Percentiles rank a stretch among this genome's conserved stretches.
Conservation (phyloP, 2,113 vertebrate species). For the Capricornis sumatraensis region DNA sequence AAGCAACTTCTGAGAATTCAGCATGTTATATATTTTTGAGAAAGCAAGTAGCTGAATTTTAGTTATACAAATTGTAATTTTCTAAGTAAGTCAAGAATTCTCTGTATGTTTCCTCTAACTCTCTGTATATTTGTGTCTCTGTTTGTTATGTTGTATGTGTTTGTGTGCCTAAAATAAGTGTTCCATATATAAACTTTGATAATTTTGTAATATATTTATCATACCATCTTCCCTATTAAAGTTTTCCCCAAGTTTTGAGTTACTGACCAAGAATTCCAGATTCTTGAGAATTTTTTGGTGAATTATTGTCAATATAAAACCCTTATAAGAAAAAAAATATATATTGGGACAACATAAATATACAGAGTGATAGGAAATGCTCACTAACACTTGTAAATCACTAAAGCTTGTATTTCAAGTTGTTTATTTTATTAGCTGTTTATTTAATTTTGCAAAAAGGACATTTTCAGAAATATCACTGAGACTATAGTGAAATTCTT, state of each 20-base stretch:
- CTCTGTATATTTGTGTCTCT: background rate
- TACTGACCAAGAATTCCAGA: background rate
- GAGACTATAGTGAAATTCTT: background rate
- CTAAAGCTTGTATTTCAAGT: background rate
- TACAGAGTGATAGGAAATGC: background rate
- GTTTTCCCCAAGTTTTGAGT: slow-evolving; percentile 5
- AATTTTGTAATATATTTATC: background rate
- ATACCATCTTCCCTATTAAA: background rate
- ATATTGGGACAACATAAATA: background rate
- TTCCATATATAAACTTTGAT: background rate
- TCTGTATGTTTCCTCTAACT: background rate
- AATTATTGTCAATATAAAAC: background rate
- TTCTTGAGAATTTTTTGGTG: background rate
- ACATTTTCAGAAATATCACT: slow-evolving; percentile 17
- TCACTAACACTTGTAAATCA: background rate
- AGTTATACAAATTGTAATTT: background rate
- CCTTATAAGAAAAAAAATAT: background rate
- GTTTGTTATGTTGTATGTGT: background rate
- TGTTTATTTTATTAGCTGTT: slow-evolving; percentile 21
- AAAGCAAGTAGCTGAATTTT: background rate
- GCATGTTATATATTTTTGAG: background rate
- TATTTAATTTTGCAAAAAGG: slow-evolving; percentile 23
- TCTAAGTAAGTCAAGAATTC: background rate
- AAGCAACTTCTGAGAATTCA: background rate
- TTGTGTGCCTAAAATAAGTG: background rate